Conservation (phyloP, 2,113 vertebrate species). For the Setophaga kirtlandii region DNA sequence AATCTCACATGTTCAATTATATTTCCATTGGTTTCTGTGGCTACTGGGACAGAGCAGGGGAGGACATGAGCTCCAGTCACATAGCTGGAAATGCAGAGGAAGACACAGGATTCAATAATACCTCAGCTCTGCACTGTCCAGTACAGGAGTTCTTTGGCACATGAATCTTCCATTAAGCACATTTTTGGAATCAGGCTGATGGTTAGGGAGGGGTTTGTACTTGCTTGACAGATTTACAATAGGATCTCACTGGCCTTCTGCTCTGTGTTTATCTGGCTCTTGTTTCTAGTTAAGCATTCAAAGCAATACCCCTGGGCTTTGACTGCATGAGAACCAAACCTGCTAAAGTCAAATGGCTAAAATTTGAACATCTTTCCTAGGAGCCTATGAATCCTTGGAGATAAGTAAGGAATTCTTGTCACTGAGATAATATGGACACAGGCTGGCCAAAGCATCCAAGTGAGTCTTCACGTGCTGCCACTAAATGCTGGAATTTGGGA, state of each 20-base stretch:
- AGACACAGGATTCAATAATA: background rate
- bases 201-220: background rate
- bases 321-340: slow-evolving; percentile 28
- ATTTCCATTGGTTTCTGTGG: background rate
- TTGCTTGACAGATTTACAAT: slow-evolving; percentile 9
- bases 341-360: background rate
- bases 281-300: background rate
- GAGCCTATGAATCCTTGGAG: background rate
- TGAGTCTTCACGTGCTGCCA: background rate
- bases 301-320: slow-evolving; percentile 4
- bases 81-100: background rate
- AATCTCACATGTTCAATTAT: background rate
- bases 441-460: background rate
- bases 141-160: slow-evolving; percentile 26
- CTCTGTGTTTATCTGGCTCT: slow-evolving; percentile 36
- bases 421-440: background rate
- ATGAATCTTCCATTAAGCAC: background rate
- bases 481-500: background rate
- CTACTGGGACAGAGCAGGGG: background rate
- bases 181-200: slow-evolving; percentile 18
- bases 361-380: background rate
- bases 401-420: background rate
- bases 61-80: background rate
- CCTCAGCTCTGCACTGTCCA: background rate
- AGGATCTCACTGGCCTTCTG: slow-evolving; percentile 12